Evolutionary conservation across 2,888 invertebrate species (phyloP), one percentile per base, ranked within the genome.

Genomic region (Limnephilus auricula): DNA sequence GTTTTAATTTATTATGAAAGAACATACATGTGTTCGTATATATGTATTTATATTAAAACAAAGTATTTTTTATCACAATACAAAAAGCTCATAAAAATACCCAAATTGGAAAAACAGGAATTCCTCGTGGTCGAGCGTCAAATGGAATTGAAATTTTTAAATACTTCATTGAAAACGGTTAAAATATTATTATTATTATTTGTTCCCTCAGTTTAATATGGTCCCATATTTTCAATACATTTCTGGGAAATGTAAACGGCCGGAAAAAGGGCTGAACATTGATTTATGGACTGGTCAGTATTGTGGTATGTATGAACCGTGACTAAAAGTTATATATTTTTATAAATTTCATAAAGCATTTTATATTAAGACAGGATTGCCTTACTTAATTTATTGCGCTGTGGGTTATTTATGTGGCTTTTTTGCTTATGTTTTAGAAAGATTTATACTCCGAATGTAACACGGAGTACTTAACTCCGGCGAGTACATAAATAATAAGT

Each of bases 331-430:
- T 86, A 88, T 88, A 88, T 79, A 88, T 88, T 88, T 87, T 88
- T 88, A 88, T 88, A 79, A 88, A 88, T 88, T 88, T 88, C 87
- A 88, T 88, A 88, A 88, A 88, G 87, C 37, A 88, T 78, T 88
- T 79, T 88, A 88, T 78, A 78, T 78, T 88, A 88, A 88, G 78
- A 88, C 87, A 88, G 87, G 37, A 34, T 79, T 88, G 78, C 78
- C 79, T 88, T 78, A 78, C n/a, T 40, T 88, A 88, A 88, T 88
- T 88, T 88, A 88, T 88, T 88, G 37, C 78, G 40, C 32, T 78
- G 79, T 88, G 31, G 34, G 34, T 78, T 88, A 34, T 88, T 87
- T 88, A 88, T 78, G 86, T 65, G 78, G 78, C 25, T 12, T 79
- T 40, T 78, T 88, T 87, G 50, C 31, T 87, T 88, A 31, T 79